These are phyloP conservation scores for Morone saxatilis DNA, from an alignment of 2,113 vertebrate genomes.

Conservation along the genomic window DNA sequence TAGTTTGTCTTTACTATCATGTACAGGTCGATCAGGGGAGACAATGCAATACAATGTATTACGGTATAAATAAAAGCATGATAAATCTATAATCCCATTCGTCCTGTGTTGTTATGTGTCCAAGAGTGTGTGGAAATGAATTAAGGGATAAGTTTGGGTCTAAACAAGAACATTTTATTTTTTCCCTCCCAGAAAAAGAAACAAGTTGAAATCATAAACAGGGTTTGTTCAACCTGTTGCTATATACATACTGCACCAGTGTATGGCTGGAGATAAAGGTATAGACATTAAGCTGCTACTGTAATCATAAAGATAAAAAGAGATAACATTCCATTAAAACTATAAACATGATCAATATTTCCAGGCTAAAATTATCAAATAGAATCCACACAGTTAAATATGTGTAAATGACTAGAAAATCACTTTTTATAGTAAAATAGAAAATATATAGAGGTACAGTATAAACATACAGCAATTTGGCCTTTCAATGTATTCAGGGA, in stretches of 20 bases:
- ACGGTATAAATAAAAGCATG: slow-evolving; percentile 93
- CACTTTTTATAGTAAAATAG: slow-evolving; percentile 95
- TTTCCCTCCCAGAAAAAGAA: slow-evolving; percentile 5
- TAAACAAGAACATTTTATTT: slow-evolving; percentile 37
- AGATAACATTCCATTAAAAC: slow-evolving; percentile 66
- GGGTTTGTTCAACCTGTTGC: slow-evolving; percentile 44
- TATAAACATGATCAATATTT: slow-evolving; percentile 79
- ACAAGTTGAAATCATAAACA: slow-evolving; percentile 21
- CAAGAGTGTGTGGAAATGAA: neutral
- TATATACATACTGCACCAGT: slow-evolving; percentile 66
- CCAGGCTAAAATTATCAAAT: slow-evolving; percentile 85
- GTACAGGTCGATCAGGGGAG: slow-evolving; percentile 83
- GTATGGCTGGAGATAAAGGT: slow-evolving; percentile 56
- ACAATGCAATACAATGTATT: slow-evolving; percentile 90
- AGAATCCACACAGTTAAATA: slow-evolving; percentile 82
- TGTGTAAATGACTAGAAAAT: slow-evolving; percentile 92
- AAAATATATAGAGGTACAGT: slow-evolving; percentile 98
- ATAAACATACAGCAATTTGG: slow-evolving; percentile 95
- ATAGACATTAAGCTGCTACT: slow-evolving; percentile 65
- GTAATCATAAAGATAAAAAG: slow-evolving; percentile 63
- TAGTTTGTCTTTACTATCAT: slow-evolving; percentile 79
- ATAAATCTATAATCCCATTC: slow-evolving; percentile 66
- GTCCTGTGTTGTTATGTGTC: neutral
- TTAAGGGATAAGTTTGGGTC: neutral
- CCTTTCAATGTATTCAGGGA: slow-evolving; percentile 85